Base-by-base conservation (phyloP, 2,888 invertebrate species). In the Melangyna quadrimaculata region DNA sequence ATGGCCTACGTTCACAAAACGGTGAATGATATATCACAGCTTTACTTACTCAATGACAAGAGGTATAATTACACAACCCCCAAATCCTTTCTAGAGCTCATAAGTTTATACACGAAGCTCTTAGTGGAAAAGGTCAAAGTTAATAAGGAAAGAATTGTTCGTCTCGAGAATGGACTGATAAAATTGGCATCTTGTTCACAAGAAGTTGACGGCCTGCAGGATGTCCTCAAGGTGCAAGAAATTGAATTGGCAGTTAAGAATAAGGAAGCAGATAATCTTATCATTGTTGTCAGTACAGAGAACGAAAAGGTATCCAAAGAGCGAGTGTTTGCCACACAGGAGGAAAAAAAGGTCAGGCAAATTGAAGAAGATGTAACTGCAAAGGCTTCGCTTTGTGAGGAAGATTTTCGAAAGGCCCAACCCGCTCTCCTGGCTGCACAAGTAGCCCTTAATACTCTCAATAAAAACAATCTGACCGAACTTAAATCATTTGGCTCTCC, bases 11-110 rank as follows among this genome's bases (percentile, higher is more conserved):
- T 97, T 0, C 98, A 99, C 90, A 94, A 95, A 78, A 95, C 96
- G 29, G 98, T 98, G 0, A 98, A 98, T 90, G 94, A 95, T 55
- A 96, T 97, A 93, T 98, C 98, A 0, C 93, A 94, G 3, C 91
- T 94, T 6, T 98, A 98, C 92, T 93, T 97, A 87, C 93, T 94
- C 88, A 98, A 97, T 90, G 98, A 98, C 89, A 95, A 95, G 48
- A 94, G 98, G 5, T 98, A 97, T 92, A 98, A 98, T 92, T 98
- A 98, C 91, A 98, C 98, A 0, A 99, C 98, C 0, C 98, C 98
- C 0, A 99, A 99, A 93, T 97, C 97, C 0, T 99, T 98, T 93
- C 93, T 99, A 59, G 98, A 98, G 90, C 97, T 98, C 90, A 98
- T 98, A 79, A 94, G 96, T 12, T 93, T 98, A 6, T 98, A 95